Conservation (phyloP, 35 echinoderm and acorn worm genomes). For the Anneissia japonica region DNA sequence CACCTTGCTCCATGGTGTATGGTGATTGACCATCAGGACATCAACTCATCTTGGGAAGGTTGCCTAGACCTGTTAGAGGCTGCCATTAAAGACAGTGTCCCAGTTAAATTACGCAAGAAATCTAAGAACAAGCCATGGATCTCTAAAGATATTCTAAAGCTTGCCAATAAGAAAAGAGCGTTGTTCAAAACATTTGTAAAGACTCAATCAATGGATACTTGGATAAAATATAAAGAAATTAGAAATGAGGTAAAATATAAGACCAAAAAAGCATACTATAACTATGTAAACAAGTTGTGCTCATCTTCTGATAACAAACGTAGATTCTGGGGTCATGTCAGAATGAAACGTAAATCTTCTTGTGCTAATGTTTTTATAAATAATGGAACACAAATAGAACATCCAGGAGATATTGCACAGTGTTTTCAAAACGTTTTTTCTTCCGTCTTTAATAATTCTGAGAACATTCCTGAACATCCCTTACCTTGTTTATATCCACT, state of each 20-base stretch:
- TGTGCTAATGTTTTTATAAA: background rate
- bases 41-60: background rate
- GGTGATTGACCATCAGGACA: background rate
- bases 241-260: slow-evolving; percentile 7
- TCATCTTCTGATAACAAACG: slow-evolving; percentile 12
- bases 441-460: background rate
- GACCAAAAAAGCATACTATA: slow-evolving; percentile 7
- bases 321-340: slow-evolving; percentile 17
- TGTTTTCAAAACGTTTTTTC: background rate
- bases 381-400: background rate
- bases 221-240: slow-evolving; percentile 10
- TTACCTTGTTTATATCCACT: slow-evolving; percentile 1
- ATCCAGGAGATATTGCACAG: background rate
- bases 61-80: background rate
- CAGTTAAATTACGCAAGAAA: background rate
- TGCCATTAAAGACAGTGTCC: background rate
- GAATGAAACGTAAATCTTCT: background rate
- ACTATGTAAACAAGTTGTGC: slow-evolving; percentile 15
- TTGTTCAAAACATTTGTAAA: background rate
- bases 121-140: background rate
- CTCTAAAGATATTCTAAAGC: background rate
- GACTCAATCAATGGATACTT: background rate
- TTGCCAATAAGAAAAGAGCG: background rate
- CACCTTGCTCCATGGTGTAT: background rate
- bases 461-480: background rate